Base-by-base conservation (phyloP, 2,888 invertebrate species). In the Pherbina coryleti region DNA sequence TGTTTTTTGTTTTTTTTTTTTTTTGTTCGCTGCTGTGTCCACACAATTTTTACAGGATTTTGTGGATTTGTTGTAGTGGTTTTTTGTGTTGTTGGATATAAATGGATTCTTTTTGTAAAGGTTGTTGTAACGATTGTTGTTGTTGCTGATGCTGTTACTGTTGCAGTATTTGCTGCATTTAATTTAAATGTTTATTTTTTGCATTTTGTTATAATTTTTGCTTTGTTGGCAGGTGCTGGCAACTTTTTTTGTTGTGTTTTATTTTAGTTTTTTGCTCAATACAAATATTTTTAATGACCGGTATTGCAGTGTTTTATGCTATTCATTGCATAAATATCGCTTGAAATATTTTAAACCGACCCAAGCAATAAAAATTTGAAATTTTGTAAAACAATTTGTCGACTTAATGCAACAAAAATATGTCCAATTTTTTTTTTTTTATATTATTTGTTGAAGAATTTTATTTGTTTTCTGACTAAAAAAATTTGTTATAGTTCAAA, bases 31-130 rank as follows among this genome's bases (percentile, higher is more conserved):
- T 31, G n/a, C 31, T 31, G 64, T 64, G 64, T 64, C 64, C 64
- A 31, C 64, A 31, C 28, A 31, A 64, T 64, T 64, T 64, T 31
- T 64, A n/a, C 64, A n/a, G 64, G 64, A 64, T 51, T 53, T 73
- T 25, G 60, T 25, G 25, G 31, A 44, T 37, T 57, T 72, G 37
- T 49, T 73, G 19, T 22, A 31, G 17, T 28, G 25, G 22, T 53
- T 14, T 53, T 49, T 44, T 44, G 44, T 44, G 37, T 17, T 19
- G 19, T 69, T 69, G 51, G 1, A 9, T 14, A 22, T 31, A 37
- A 55, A 5, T 19, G 55, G n/a, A 22, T 22, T 53, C 9, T n/a
- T 28, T 71, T 28, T 34, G 49, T 53, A 14, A 2, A 7, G 28
- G 0, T 5, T 70, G 9, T 7, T 28, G 25, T 55, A n/a, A n/a